Percentiles rank a stretch among this genome's conserved stretches.
Evolutionary conservation across 2,113 vertebrate genomes (phyloP).

Genomic region (Pseudolaguvia tuberculata): DNA sequence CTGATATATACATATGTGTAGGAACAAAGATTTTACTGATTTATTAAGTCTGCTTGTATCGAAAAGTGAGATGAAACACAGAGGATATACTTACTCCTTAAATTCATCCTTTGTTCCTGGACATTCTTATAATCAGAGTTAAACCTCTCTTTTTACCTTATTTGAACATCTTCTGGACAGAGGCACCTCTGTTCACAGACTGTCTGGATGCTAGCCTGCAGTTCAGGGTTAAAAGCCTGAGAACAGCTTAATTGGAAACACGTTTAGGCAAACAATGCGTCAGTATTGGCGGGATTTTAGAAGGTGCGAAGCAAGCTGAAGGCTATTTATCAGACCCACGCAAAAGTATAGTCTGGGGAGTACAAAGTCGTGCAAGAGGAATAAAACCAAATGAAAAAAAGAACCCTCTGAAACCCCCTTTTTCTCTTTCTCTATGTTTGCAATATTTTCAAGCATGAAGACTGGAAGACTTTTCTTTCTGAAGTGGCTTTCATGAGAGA

Average conservation of each 20-base stretch:
- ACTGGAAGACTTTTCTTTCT: conserved; percentile 29
- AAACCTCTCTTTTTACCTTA: background rate
- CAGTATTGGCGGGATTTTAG: conserved; percentile 42
- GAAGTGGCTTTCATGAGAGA: conserved; percentile 49
- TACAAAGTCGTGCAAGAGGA: conserved; percentile 16
- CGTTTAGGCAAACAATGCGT: conserved; percentile 36
- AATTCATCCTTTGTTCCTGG: conserved; percentile 2
- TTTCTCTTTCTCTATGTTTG: conserved; percentile 1
- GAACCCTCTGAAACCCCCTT: background rate
- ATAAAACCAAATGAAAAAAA: conserved; percentile 25
- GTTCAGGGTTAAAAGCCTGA: conserved; percentile 22
- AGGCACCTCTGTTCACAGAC: conserved; percentile 15
- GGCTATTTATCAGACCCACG: conserved; percentile 26
- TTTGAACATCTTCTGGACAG: background rate
- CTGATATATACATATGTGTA: background rate
- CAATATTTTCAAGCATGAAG: conserved; percentile 19
- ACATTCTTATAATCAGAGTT: background rate
- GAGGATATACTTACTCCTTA: background rate
- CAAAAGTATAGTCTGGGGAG: conserved; percentile 40
- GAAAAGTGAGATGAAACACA: background rate
- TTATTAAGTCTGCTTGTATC: background rate
- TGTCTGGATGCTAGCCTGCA: background rate
- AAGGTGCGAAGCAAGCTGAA: conserved; percentile 24
- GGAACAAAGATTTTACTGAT: background rate
- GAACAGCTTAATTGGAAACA: conserved; percentile 44